phyloP scores from a whole-genome alignment of 2,888 invertebrate genomes.

The Choreutis nemorana region DNA sequence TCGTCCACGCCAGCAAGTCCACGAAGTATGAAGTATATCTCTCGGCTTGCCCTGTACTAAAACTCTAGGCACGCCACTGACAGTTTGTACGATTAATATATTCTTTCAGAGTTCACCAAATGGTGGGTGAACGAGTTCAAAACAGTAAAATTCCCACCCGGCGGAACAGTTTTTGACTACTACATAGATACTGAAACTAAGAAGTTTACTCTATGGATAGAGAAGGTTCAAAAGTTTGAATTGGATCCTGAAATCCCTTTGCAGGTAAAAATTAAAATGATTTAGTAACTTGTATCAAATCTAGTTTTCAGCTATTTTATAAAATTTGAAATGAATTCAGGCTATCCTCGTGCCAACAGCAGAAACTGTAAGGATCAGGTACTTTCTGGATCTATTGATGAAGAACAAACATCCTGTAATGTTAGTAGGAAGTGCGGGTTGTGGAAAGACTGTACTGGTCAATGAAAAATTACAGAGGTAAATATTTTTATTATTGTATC shows the following conservation, averaged over 20 bases:
- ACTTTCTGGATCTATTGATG: conserved; percentile 89
- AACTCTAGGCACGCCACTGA: too few species aligned
- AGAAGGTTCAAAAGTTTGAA: conserved; percentile 89
- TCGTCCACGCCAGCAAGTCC: too few species aligned
- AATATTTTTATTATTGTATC: too few species aligned
- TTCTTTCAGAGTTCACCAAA: conserved; percentile 85
- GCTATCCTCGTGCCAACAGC: conserved; percentile 92
- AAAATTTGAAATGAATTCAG: conserved; percentile 47
- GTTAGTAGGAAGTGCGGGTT: conserved; percentile 93
- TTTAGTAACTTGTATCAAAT: neutral
- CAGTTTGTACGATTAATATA: conserved; percentile 17
- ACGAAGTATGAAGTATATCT: too few species aligned
- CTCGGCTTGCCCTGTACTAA: too few species aligned
- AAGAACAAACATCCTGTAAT: conserved; percentile 90
- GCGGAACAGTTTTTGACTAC: conserved; percentile 95
- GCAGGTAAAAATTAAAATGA: conserved; percentile 63
- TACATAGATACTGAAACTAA: conserved; percentile 91
- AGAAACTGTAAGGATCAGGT: conserved; percentile 90
- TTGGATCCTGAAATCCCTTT: conserved; percentile 90
- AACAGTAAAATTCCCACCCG: conserved; percentile 88
- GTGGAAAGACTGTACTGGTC: conserved; percentile 90
- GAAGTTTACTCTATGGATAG: conserved; percentile 89
- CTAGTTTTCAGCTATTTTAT: neutral
- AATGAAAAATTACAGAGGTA: conserved; percentile 73
- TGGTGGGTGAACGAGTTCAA: conserved; percentile 99